Percentiles rank a stretch among this genome's conserved stretches.
These are phyloP conservation scores for Lasiurus borealis DNA, from an alignment of 2,113 vertebrate species.

Conservation along the genomic window DNA sequence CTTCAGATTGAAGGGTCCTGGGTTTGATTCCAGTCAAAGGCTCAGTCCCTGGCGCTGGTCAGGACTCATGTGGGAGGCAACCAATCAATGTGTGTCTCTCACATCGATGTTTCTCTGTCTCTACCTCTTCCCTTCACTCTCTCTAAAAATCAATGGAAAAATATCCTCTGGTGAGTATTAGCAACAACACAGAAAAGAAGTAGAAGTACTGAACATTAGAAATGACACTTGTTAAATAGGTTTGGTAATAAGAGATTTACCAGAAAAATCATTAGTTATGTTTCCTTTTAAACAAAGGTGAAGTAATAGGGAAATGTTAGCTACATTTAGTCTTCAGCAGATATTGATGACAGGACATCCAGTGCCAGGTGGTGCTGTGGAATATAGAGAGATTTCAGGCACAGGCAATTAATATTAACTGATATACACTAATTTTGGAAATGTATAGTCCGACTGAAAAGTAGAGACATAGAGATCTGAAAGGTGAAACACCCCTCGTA, in stretches of 20 bases:
- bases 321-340: background rate
- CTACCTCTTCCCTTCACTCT: too few relatives aligned
- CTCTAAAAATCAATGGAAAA: too few relatives aligned
- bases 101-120: too few relatives aligned
- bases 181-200: background rate
- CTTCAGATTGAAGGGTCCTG: too few relatives aligned
- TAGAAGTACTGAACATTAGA: background rate
- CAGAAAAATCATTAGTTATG: background rate
- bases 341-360: background rate
- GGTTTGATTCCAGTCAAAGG: too few relatives aligned
- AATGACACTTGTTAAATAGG: slow-evolving; percentile 6
- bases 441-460: background rate
- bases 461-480: background rate
- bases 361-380: background rate
- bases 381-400: background rate
- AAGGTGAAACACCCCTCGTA: background rate
- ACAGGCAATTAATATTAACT: background rate
- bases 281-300: slow-evolving; percentile 15
- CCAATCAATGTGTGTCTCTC: too few relatives aligned
- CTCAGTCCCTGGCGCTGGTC: too few relatives aligned
- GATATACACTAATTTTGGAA: background rate
- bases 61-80: too few relatives aligned
- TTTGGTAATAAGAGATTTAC: background rate
- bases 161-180: too few relatives aligned
- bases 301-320: background rate